Evolutionary conservation across 1,140 invertebrate species (phyloP).

Genomic region (Cecropterus lyciades): DNA sequence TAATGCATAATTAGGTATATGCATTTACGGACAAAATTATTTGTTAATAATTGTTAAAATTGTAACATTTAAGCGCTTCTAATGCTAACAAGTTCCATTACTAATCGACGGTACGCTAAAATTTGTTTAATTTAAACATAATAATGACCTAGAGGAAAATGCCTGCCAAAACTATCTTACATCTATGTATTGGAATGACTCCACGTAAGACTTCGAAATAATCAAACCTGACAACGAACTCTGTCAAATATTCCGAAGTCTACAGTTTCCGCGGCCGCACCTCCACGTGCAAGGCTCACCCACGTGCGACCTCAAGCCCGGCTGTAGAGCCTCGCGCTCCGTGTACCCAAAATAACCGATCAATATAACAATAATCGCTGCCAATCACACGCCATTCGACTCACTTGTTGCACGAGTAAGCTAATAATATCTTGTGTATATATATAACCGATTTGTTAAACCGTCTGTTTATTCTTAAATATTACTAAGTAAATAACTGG

Average conservation of each 20-base stretch:
- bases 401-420: constrained; percentile 19
- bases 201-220: background rate
- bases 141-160: too few species aligned
- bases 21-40: too few species aligned
- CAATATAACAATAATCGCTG: constrained; percentile 8
- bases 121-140: too few species aligned
- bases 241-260: constrained; percentile 2
- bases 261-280: background rate
- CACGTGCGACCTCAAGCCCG: constrained; percentile 25
- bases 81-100: too few species aligned
- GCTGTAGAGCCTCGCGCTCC: background rate
- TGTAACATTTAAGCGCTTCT: too few species aligned
- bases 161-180: too few species aligned
- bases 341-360: constrained; percentile 20
- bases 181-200: too few species aligned
- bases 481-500: too few species aligned
- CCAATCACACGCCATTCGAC: constrained; percentile 1
- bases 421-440: background rate
- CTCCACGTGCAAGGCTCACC: constrained; percentile 14
- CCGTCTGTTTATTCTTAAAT: background rate
- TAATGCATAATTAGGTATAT: too few species aligned
- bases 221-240: background rate
- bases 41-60: too few species aligned
- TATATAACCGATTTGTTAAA: background rate
- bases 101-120: too few species aligned